Base-by-base conservation (phyloP, 2,113 vertebrate species). In the Ptilonorhynchus violaceus region DNA sequence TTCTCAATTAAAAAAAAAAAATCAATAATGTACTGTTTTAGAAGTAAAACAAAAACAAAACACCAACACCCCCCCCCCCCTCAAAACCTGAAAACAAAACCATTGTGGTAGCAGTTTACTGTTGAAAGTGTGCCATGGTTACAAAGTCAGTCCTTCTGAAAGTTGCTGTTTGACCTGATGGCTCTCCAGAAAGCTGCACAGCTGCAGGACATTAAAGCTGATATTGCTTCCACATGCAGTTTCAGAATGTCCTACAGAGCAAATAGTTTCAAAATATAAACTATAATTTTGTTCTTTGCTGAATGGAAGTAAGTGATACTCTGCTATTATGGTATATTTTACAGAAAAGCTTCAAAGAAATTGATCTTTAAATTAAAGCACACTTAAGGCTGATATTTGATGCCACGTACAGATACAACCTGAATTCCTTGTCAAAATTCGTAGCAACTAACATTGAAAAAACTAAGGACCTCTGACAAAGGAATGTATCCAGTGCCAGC, bases 401-500 rank as follows among this genome's bases (percentile, higher is more conserved):
- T 98, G 97, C 97, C 98, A 97, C 79, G 88, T 92, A 96, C 55
- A 98, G 95, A 94, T 95, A 97, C 93, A 97, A 97, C 95, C 94
- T 92, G 96, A 97, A 98, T 98, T 97, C 97, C 98, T 97, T 97
- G 97, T 98, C 98, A 98, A 97, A 96, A 94, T 97, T 97, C 98
- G 97, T 97, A 89, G 85, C 63, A 56, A 97, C 97, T 99, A 99
- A 99, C 98, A 99, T 97, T 98, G 99, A 99, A 98, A 98, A 98
- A 98, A 98, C 98, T 98, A 98, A 97, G 97, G 92, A 96, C 97
- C 93, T 96, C 96, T 98, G 97, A 98, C 97, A 98, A 98, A 98
- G 97, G 97, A 98, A 98, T 98, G 96, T 98, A 98, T 98, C 97
- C 97, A 85, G 98, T 99, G 99, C 99, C 98, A 99, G 98, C 91